phyloP scores from a whole-genome alignment of 2,888 invertebrate genomes.

The Slavum lentiscoides region DNA sequence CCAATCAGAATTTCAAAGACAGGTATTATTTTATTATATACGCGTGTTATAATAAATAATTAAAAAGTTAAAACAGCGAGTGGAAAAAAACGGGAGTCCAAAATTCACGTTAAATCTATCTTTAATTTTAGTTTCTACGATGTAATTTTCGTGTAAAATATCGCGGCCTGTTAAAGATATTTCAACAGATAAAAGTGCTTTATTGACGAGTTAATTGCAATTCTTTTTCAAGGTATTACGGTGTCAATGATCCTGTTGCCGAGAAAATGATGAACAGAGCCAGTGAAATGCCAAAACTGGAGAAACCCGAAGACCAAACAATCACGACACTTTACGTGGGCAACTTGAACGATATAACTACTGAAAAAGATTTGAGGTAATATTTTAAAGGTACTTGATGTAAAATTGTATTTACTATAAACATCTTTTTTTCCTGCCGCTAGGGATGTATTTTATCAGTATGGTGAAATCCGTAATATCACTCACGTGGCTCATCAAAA shows the following conservation, averaged over 20 bases:
- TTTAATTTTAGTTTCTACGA: too few species aligned
- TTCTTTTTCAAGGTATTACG: constrained; percentile 72
- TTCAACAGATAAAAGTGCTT: too few species aligned
- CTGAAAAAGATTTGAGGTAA: constrained; percentile 81
- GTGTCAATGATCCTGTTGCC: constrained; percentile 93
- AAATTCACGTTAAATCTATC: too few species aligned
- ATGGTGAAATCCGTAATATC: constrained; percentile 93
- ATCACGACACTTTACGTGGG: constrained; percentile 98
- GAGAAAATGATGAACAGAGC: constrained; percentile 89
- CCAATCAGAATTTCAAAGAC: constrained; percentile 94
- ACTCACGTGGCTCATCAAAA: constrained; percentile 90
- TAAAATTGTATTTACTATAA: neutral
- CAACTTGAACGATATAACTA: constrained; percentile 83
- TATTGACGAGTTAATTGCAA: neutral
- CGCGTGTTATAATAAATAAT: too few species aligned
- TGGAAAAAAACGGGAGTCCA: too few species aligned
- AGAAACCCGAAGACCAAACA: constrained; percentile 91
- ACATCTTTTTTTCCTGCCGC: constrained; percentile 1
- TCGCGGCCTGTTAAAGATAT: too few species aligned
- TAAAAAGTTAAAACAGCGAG: too few species aligned
- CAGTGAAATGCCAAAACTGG: constrained; percentile 90
- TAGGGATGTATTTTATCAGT: constrained; percentile 96
- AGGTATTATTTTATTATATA: constrained; percentile 60
- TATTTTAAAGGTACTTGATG: too few species aligned
- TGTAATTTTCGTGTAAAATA: too few species aligned